Base-by-base conservation (phyloP, 2,113 vertebrate species). In the Lagopus leucura region DNA sequence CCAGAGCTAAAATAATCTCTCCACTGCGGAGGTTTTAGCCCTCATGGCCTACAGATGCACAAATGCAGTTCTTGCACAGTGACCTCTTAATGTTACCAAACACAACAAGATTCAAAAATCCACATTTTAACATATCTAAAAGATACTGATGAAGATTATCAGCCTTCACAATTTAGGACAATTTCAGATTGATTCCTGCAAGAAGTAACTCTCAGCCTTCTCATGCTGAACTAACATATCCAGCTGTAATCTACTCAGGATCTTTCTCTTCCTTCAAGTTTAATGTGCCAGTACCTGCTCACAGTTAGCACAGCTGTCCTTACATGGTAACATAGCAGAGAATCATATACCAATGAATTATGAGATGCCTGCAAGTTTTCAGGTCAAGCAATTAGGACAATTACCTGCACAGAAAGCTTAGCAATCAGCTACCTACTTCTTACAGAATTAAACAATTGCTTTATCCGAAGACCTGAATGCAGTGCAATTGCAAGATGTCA, bases 321-420 rank as follows among this genome's bases (percentile, higher is more conserved):
- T 65, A 52, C 10, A 54, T 2, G 1, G 16, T 38, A 36, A 5
- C 1, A 0, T 9, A 85, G 54, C 30, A 72, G 61, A 79, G 50
- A 93, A 76, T 24, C 25, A 21, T 36, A 15, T 60, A 60, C 8
- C 34, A 15, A 22, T 61, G 58, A 36, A 61, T 61, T 36, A 34
- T 24, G 34, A 61, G 58, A 61, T 25, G 14, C 58, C 22, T 63
- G 36, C 61, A 63, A 63, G 14, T 27, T 63, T 40, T 40, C 16
- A 27, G 36, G 36, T 40, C 43, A 81, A 60, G 32, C 77, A 82
- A 17, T 19, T 38, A 77, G 10, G 18, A 76, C 13, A 57, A 28
- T 6, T 70, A 82, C 10, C 30, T 28, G 45, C 40, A 22, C 5
- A 57, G 40, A 76, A 76, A 73, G 57, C 40, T 87, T 34, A 48